Evolutionary conservation across 2,113 vertebrate genomes (phyloP), one percentile per base, ranked within the genome.

Genomic region (Eleginops maclovinus): DNA sequence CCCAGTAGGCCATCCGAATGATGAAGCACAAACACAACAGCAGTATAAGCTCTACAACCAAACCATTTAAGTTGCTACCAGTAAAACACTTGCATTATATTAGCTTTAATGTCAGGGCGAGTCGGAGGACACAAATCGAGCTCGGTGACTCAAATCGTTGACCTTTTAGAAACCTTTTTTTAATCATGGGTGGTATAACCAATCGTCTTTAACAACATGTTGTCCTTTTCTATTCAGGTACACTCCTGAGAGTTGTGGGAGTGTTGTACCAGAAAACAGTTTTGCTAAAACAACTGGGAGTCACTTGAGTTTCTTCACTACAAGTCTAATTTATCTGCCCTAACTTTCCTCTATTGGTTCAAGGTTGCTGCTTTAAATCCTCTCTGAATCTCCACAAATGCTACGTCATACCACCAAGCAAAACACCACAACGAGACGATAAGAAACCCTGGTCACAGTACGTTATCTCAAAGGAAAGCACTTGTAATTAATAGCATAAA

Each of bases 161-260:
- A 50, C 72, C 61, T 59, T 55, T 71, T 4, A 12, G 15, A 68
- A 14, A 63, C 72, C 22, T 77, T 74, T 63, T 19, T 49, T 19
- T 22, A 9, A 47, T 17, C 12, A 10, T 10, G 21, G 41, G 22
- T 4, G 2, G 40, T 15, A 13, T 11, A 6, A 58, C 14, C 58
- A 6, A 58, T 10, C 63, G 2, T 55, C 16, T 36, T 16, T 19
- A 22, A 54, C 67, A 61, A 13, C 72, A 56, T 44, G 64, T 43
- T 17, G 3, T 67, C 74, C 9, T 60, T 79, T 81, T 73, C 77
- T 19, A 69, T 63, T 85, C 59, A 58, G 11, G 0, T 16, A 9
- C n/a, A 24, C 47, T 15, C 31, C 58, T 28, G 64, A 41, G 58
- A 63, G 66, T 41, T 24, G 65, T 17, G 36, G 14, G 8, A 53